These are phyloP conservation scores for Phataginus tricuspis DNA, from an alignment of 2,797 vertebrate species.

Conservation along the genomic window DNA sequence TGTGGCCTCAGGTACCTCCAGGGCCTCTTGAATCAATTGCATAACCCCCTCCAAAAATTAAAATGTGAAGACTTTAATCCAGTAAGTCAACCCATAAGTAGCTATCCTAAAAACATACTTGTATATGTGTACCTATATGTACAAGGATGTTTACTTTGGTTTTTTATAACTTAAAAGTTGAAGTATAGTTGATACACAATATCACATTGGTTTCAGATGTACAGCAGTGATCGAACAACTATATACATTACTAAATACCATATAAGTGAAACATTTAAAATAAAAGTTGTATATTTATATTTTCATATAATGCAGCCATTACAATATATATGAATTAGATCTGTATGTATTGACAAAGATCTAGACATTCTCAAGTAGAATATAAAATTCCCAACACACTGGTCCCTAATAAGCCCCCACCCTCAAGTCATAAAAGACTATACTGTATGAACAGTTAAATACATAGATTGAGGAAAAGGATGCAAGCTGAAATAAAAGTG, in stretches of 20 bases:
- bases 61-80: neutral
- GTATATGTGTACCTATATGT: neutral
- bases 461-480: neutral
- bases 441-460: neutral
- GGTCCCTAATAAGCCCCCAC: neutral
- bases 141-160: constrained; percentile 12
- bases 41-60: neutral
- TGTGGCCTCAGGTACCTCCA: neutral
- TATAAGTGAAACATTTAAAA: neutral
- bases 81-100: neutral
- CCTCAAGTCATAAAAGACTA: neutral
- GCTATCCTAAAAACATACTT: neutral
- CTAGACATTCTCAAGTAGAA: neutral
- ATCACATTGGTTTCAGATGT: no score
- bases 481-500: neutral
- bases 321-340: neutral
- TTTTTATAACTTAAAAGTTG: neutral
- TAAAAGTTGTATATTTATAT: constrained; percentile 27
- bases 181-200: no score
- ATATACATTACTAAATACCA: no score
- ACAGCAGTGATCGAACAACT: no score
- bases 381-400: neutral
- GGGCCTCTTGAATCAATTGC: neutral
- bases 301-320: neutral
- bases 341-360: neutral